Base-by-base conservation (phyloP, 2,888 invertebrate genomes). In the Campoplex nolae region DNA sequence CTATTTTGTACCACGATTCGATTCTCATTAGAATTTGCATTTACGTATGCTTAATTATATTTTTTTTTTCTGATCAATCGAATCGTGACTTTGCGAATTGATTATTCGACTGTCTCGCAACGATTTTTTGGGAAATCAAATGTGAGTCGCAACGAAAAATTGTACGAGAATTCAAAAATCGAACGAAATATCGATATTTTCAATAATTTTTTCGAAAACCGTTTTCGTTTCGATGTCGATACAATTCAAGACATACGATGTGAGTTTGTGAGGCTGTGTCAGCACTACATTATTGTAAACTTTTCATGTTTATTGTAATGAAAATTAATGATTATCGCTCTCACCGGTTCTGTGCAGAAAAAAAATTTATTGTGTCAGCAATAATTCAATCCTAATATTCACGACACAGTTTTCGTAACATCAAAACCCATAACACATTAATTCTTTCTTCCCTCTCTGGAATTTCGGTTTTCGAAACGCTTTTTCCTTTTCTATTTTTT, bases 191-290 rank as follows among this genome's bases (percentile, higher is more conserved):
- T 8, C 18, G 16, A 16, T 28, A 71, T 38, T 51, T 35, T 7
- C 18, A 45, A 70, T 42, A 56, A 62, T 65, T 13, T 2, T 51
- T 51, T 13, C 23, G 35, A 62, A 67, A 67, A 23, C 42, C 38
- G 13, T 32, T 16, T 56, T 77, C 65, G n/a, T 77, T 67, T 38
- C 13, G 23, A 54, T 42, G 65, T 79, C 83, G 82, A 87, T 79
- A 45, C 13, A 65, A 70, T 75, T 67, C 48, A 45, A 48, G 54
- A 28, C 81, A 80, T 58, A 62, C 67, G 58, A 67, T 51, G 77
- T 58, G 76, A 84, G 4, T 62, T 73, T 54, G 42, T 62, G 75
- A 87, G 88, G 88, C 90, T 89, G 90, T 91, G 89, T 87, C 85
- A 76, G 87, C 87, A 89, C 56, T 68, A 84, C n/a, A 38, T 51